Conservation (phyloP, 2,888 invertebrate genomes). For the Drosophila parthenogenetica region DNA sequence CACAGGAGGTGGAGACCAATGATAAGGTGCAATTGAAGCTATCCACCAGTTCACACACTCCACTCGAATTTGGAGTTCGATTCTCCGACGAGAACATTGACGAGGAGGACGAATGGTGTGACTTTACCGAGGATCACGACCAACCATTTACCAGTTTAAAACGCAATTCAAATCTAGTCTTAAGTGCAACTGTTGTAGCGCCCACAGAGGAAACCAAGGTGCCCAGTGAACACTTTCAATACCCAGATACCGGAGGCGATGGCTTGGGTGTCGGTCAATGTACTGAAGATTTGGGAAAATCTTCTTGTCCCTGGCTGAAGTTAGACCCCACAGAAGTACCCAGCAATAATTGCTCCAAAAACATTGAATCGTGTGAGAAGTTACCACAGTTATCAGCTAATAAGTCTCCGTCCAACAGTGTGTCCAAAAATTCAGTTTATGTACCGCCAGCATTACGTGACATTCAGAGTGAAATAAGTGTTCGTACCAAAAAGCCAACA, state of each 20-base stretch:
- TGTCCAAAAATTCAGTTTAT: conserved; percentile 39
- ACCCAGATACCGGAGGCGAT: conserved; percentile 61
- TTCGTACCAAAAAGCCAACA: conserved; percentile 29
- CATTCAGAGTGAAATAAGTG: conserved; percentile 45
- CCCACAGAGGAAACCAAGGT: conserved; percentile 12
- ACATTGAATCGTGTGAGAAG: background rate
- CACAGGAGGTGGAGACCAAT: conserved; percentile 20
- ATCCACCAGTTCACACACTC: conserved; percentile 3
- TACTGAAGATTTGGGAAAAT: conserved; percentile 12
- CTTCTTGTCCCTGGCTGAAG: conserved; percentile 58
- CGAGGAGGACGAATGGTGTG: conserved; percentile 63
- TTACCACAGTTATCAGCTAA: background rate
- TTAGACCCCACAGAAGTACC: conserved; percentile 13
- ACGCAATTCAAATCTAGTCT: conserved; percentile 25
- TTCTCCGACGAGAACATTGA: conserved; percentile 34
- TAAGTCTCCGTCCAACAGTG: conserved; percentile 6
- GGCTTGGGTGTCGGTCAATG: conserved; percentile 51
- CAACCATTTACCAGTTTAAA: conserved; percentile 33
- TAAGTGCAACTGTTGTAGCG: conserved; percentile 7
- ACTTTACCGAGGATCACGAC: conserved; percentile 62
- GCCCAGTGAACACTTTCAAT: conserved; percentile 11
- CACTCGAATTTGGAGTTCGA: conserved; percentile 40
- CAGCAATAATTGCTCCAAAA: background rate
- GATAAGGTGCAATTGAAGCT: conserved; percentile 24
- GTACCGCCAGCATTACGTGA: conserved; percentile 69